Percentiles rank a stretch among this genome's conserved stretches.
Conservation (phyloP, 2,888 invertebrate species). For the Tortrix viridana region DNA sequence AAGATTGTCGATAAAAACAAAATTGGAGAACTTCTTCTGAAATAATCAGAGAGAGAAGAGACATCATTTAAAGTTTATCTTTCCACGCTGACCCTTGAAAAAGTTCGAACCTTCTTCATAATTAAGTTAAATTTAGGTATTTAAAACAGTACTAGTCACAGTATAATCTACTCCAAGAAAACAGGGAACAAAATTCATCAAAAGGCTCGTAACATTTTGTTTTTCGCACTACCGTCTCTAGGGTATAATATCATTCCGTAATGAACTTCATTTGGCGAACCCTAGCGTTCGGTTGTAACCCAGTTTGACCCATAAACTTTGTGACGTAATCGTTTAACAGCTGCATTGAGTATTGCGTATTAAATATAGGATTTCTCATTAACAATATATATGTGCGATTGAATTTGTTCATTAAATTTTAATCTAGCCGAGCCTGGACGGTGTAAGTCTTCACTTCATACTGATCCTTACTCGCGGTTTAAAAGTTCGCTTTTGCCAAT, state of each 20-base stretch:
- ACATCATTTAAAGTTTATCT: neutral
- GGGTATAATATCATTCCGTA: conserved; percentile 24
- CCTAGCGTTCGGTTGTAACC: conserved; percentile 18
- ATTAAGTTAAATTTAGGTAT: neutral
- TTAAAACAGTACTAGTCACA: neutral
- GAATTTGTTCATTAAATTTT: conserved; percentile 18
- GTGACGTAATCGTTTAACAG: conserved; percentile 17
- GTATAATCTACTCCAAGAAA: conserved; percentile 6
- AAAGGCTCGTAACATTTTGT: conserved; percentile 26
- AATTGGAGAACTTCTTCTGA: neutral
- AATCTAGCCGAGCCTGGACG: conserved; percentile 2
- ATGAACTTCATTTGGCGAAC: conserved; percentile 18
- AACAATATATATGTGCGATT: neutral
- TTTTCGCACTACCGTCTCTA: conserved; percentile 21
- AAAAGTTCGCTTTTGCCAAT: neutral
- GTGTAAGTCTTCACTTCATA: conserved; percentile 3
- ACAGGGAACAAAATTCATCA: conserved; percentile 14
- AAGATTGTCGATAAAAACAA: neutral
- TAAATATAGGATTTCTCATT: neutral
- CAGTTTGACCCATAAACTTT: conserved; percentile 16
- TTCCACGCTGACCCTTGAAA: too few relatives aligned
- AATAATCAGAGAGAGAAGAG: neutral
- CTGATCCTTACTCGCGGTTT: conserved; percentile 3
- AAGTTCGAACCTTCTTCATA: neutral
- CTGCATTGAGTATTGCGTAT: conserved; percentile 3